Conservation (phyloP, 2,113 vertebrate genomes). For the Halcyon malimbica region DNA sequence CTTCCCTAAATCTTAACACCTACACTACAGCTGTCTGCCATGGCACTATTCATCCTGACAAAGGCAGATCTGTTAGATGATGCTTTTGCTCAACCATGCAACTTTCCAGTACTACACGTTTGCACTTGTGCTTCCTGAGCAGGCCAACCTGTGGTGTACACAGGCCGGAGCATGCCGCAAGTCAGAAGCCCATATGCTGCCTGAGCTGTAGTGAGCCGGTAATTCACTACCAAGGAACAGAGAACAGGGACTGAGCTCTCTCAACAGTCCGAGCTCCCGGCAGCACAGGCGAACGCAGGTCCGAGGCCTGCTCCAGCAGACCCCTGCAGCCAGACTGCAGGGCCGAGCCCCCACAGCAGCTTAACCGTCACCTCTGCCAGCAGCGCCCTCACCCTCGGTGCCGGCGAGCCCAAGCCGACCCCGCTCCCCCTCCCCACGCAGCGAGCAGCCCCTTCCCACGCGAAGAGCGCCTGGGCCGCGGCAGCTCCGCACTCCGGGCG, state of each 20-base stretch:
- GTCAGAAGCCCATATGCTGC: accelerated
- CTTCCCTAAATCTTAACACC: not conserved
- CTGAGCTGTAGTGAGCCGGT: accelerated
- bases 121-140: accelerated
- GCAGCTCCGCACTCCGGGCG: not conserved
- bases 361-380: not conserved
- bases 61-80: accelerated
- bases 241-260: accelerated
- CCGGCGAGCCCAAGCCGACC: not conserved
- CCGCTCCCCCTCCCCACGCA: not conserved
- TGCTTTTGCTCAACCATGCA: accelerated
- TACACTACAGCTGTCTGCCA: accelerated
- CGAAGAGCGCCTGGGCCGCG: not conserved
- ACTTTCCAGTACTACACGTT: accelerated
- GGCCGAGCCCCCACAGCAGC: not conserved
- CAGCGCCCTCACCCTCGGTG: not conserved
- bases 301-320: not conserved
- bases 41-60: accelerated
- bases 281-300: not conserved
- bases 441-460: not conserved
- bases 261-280: not conserved
- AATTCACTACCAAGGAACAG: accelerated
- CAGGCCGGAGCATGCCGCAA: accelerated
- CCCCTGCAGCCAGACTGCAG: not conserved
- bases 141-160: accelerated